These are phyloP conservation scores for Discoglossus pictus DNA, from an alignment of 2,797 vertebrate species.

Conservation along the genomic window DNA sequence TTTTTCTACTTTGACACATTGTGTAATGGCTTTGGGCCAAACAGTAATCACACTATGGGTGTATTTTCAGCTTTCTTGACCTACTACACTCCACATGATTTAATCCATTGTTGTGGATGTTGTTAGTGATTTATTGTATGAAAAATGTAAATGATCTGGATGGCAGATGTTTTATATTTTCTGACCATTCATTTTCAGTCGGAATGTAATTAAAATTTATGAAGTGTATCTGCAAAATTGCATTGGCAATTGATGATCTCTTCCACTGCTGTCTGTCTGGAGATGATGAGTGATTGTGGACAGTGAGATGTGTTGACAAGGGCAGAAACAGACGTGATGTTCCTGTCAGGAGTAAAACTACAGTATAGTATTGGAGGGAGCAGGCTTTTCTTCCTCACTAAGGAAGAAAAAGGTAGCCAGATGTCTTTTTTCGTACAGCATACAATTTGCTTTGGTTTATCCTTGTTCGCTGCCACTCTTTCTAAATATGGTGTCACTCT, in stretches of 20 bases:
- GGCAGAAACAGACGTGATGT: constrained; percentile 81
- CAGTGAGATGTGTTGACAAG: constrained; percentile 85
- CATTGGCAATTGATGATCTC: constrained; percentile 93
- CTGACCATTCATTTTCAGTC: constrained; percentile 96
- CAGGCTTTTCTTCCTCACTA: constrained; percentile 35
- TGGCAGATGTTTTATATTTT: constrained; percentile 99
- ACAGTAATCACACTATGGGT: constrained; percentile 60
- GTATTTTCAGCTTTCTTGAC: constrained; percentile 66
- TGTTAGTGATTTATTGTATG: constrained; percentile 87
- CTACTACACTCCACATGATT: constrained; percentile 72
- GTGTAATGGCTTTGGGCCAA: constrained; percentile 57
- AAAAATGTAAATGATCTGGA: constrained; percentile 91
- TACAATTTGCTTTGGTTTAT: constrained; percentile 52
- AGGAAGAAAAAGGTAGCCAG: constrained; percentile 61
- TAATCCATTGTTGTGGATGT: constrained; percentile 74
- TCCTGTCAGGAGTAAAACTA: constrained; percentile 71
- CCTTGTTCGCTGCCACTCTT: constrained; percentile 60
- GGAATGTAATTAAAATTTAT: constrained; percentile 98
- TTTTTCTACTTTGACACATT: constrained; percentile 49
- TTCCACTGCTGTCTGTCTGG: constrained; percentile 84
- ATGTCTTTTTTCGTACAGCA: constrained; percentile 63
- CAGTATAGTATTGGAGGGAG: constrained; percentile 64
- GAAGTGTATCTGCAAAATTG: constrained; percentile 98
- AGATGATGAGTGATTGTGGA: constrained; percentile 92
- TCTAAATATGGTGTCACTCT: constrained; percentile 55